A percentile compares a stretch with the other conserved stretches of the same genome.
These are phyloP conservation scores for Belgica antarctica DNA, from an alignment of 2,888 invertebrate genomes.

Conservation along the genomic window DNA sequence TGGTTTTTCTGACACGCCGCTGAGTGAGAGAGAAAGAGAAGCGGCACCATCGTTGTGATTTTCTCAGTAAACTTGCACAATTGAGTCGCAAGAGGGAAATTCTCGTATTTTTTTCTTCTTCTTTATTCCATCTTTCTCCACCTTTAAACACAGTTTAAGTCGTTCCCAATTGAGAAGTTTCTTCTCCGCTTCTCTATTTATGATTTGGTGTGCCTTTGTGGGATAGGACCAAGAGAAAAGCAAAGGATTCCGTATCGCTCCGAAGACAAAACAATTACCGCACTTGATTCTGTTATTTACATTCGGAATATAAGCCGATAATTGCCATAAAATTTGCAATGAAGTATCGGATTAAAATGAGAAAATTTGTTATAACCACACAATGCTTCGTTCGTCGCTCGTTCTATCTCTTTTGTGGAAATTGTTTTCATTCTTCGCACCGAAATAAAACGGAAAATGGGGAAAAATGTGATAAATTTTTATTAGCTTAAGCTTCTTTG, in stretches of 20 bases:
- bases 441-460: neutral
- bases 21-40: slow-evolving; percentile 6
- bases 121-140: neutral
- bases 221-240: neutral
- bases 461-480: slow-evolving; percentile 30
- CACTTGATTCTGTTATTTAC: slow-evolving; percentile 39
- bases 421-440: neutral
- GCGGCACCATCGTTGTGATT: slow-evolving; percentile 4
- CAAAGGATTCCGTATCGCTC: slow-evolving; percentile 20
- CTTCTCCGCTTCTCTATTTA: slow-evolving; percentile 1
- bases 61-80: neutral
- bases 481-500: slow-evolving; percentile 39
- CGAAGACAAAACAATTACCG: slow-evolving; percentile 36
- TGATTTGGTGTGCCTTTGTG: neutral
- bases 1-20: too few relatives aligned
- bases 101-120: slow-evolving; percentile 18
- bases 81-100: neutral
- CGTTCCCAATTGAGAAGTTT: slow-evolving; percentile 3
- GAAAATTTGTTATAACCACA: neutral
- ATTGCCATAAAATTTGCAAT: slow-evolving; percentile 43
- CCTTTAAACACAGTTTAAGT: neutral
- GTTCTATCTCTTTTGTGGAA: neutral
- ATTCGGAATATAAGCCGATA: slow-evolving; percentile 39
- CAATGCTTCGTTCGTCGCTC: slow-evolving; percentile 2
- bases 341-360: slow-evolving; percentile 23